Conservation (phyloP, 2,888 invertebrate genomes). For the Ctenicera cuprea region DNA sequence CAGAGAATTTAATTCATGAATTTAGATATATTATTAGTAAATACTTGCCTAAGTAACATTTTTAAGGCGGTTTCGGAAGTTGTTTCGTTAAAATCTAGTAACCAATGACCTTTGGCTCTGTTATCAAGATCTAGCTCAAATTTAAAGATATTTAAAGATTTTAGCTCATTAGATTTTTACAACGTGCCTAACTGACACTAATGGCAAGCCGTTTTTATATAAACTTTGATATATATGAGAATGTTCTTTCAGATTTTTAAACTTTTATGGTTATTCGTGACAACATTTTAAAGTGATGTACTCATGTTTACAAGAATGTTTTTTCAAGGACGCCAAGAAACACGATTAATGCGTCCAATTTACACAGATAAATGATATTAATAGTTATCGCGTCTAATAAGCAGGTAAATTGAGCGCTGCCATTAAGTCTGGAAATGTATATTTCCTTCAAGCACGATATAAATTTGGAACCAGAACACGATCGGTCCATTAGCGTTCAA, state of each 20-base stretch:
- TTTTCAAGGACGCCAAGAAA: conserved; percentile 6
- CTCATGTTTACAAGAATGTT: neutral
- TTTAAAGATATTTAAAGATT: too few relatives aligned
- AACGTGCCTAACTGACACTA: too few relatives aligned
- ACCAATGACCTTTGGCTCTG: too few relatives aligned
- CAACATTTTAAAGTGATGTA: conserved; percentile 8
- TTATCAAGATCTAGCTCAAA: too few relatives aligned
- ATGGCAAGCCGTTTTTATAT: too few relatives aligned
- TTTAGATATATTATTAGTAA: too few relatives aligned
- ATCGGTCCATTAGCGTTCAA: conserved; percentile 33
- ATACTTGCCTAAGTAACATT: too few relatives aligned
- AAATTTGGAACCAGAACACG: conserved; percentile 9
- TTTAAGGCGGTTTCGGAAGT: too few relatives aligned
- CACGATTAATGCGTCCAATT: conserved; percentile 7
- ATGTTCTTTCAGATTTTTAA: neutral
- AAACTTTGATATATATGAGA: too few relatives aligned
- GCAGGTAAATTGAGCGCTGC: neutral
- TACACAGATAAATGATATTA: conserved; percentile 8
- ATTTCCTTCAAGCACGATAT: conserved; percentile 13
- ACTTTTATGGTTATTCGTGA: neutral
- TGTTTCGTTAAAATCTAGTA: too few relatives aligned
- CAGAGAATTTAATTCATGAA: too few relatives aligned
- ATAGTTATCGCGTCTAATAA: neutral
- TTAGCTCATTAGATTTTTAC: too few relatives aligned
- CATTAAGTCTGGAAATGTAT: conserved; percentile 6